Base-by-base conservation (phyloP, 2,797 vertebrate species). In the Gambusia yucatana region DNA sequence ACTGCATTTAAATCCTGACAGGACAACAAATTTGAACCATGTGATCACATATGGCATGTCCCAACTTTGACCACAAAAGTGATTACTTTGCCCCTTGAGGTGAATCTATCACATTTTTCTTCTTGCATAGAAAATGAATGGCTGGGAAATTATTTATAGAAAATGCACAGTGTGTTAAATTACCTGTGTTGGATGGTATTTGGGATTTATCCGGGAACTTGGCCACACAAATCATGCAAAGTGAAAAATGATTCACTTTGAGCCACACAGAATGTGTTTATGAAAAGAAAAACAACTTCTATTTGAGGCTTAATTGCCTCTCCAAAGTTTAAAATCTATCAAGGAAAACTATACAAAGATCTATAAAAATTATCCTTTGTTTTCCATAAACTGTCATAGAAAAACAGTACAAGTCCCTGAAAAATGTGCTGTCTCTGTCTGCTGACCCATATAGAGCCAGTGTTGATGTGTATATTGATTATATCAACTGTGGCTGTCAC, bases 91-190 rank as follows among this genome's bases (percentile, higher is more conserved):
- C 86, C 93, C 89, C 94, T 93, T 91, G 94, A 95, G 91, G 92
- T 93, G 94, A 88, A 93, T 90, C 90, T 57, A 30, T 93, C 93
- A 95, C 91, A 94, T 96, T 95, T 95, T 94, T 95, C 91, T 89
- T 90, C 88, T 86, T 87, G 90, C 94, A 96, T 93, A 93, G 94
- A 93, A 94, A 96, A 95, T 97, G 95, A 96, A 95, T 95, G 77
- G 82, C 91, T 92, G 94, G 94, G 91, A 92, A 95, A 95, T 96
- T 96, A 96, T 97, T 97, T 96, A 96, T 95, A 93, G 95, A 95
- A 96, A 97, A 96, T 95, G 93, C 92, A 95, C 88, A 90, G 93
- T 91, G 91, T 92, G 90, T 94, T 95, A 93, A 96, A 95, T 96
- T 96, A 96, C 94, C 92, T 93, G 93, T 88, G 90, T 92, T 94